Evolutionary conservation across 2,888 invertebrate species (phyloP), one percentile per base, ranked within the genome.

Genomic region (Argyresthia goedartella): DNA sequence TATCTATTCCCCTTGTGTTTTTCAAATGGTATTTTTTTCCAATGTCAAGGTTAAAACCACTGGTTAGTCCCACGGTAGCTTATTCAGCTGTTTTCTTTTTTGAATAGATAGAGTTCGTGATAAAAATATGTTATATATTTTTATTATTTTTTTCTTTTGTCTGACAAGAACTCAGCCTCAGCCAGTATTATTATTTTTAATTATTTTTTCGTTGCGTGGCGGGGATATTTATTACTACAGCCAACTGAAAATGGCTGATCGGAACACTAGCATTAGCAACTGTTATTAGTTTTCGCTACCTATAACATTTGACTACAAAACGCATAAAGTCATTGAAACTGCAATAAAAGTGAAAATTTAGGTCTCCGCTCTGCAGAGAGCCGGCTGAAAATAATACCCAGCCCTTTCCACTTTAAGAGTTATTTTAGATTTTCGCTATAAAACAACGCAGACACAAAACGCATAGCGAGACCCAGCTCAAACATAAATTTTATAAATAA

Each of bases 361-460:
- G 65, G 54, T 55, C 54, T 50, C 42, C 14, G n/a, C 41, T 51
- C 55, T 55, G 64, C 59, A 56, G 25, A 66, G 68, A 63, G 66
- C 69, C 67, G 61, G 66, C 65, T 75, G 70, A 74, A 81, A 81
- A 77, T 77, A 78, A 69, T 41, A 16, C 51, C 16, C 55, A 68
- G 69, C 67, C 68, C 78, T 77, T 76, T 74, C 79, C 77, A 64
- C 76, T 71, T 65, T 70, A 61, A 61, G 50, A 67, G 76, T 71
- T 81, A 81, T 81, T 79, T 80, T 72, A 60, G 74, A 41, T 64
- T 62, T 70, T 71, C 66, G 69, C 71, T 70, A 67, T 65, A 77
- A 77, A 76, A 71, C 68, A 70, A 70, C 65, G 64, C 65, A 69
- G 71, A 75, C 74, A 73, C 71, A 69, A 68, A 72, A 75, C 69